Evolutionary conservation across 2,888 invertebrate species (phyloP), one percentile per base, ranked within the genome.

Genomic region (Lepidonotus clava): DNA sequence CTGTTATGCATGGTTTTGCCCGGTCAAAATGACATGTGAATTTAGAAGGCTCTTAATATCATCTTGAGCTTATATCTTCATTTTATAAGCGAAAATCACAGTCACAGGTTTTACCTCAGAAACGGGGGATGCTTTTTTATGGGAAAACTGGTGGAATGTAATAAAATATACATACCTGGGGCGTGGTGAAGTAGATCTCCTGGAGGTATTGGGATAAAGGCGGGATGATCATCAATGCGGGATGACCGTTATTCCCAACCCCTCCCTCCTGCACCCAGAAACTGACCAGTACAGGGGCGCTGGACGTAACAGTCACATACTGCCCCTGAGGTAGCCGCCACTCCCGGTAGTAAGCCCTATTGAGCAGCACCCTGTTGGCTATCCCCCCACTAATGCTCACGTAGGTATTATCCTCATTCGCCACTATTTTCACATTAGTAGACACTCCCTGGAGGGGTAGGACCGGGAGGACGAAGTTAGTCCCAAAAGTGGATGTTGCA

Each of bases 401-500:
- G 32, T 11, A 41, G 61, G 46, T 84, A 18, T 56, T 21, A n/a
- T 53, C 11, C 1, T 56, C 56, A 1, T 6, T 18, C 24, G 61
- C 46, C 6, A 84, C 34, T 1, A 84, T 28, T 41, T 84, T 84
- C 24, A 84, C 66, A 28, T 11, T 66, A 36, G 84, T 28, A n/a
- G 41, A 5, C 24, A 8, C 24, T 6, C 24, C 56, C 32, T 56
- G 28, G 28, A 14, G 11, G 32, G 84, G 34, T 34, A 66, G 41
- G 1, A n/a, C 24, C 1, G 84, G 84, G 5, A 84, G 56, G 6
- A 84, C 84, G 36, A 61, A 84, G 66, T 61, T 84, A 28, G 40
- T 84, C 24, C 84, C 84, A 18, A 38, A 66, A 32, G 40, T 38
- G 24, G 32, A 14, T 6, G 36, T 61, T 6, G 84, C 56, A 5